These are phyloP conservation scores for Archocentrus centrarchus DNA, from an alignment of 2,113 vertebrate species.

Conservation along the genomic window DNA sequence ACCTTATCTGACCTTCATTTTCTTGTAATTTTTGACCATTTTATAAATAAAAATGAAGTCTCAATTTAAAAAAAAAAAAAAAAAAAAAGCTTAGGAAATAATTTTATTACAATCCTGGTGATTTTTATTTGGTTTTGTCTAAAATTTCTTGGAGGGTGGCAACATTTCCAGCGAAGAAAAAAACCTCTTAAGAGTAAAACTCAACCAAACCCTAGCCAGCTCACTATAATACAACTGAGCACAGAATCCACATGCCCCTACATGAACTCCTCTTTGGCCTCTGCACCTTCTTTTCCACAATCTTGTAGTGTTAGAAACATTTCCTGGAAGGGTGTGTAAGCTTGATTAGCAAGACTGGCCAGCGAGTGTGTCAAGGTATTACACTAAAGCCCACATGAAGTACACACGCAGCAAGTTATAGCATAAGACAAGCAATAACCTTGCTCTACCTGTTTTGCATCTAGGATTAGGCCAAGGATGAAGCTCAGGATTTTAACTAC, in stretches of 20 bases:
- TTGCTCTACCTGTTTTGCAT: constrained; percentile 9
- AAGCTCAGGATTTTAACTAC: constrained; percentile 8
- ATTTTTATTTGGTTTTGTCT: neutral
- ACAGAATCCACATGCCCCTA: constrained; percentile 48
- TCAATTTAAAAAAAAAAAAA: neutral
- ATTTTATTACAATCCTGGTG: neutral
- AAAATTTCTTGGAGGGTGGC: neutral
- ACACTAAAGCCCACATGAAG: constrained; percentile 22
- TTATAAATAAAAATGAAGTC: neutral
- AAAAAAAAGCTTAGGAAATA: neutral
- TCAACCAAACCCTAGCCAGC: constrained; percentile 23
- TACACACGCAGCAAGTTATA: neutral
- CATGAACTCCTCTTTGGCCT: constrained; percentile 50
- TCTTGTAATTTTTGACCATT: neutral
- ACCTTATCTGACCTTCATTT: constrained; percentile 1
- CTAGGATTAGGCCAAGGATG: neutral
- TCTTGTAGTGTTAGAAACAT: constrained; percentile 20
- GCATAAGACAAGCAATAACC: neutral
- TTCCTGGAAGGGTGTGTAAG: constrained; percentile 66
- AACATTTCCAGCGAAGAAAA: constrained; percentile 2
- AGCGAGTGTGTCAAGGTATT: constrained; percentile 15
- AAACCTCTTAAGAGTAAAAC: neutral
- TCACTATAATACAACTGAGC: constrained; percentile 23
- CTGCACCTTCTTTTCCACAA: constrained; percentile 39
- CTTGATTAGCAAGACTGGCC: constrained; percentile 67